These are phyloP conservation scores for Diabrotica virgifera DNA, from an alignment of 1,140 invertebrate species.

Conservation along the genomic window DNA sequence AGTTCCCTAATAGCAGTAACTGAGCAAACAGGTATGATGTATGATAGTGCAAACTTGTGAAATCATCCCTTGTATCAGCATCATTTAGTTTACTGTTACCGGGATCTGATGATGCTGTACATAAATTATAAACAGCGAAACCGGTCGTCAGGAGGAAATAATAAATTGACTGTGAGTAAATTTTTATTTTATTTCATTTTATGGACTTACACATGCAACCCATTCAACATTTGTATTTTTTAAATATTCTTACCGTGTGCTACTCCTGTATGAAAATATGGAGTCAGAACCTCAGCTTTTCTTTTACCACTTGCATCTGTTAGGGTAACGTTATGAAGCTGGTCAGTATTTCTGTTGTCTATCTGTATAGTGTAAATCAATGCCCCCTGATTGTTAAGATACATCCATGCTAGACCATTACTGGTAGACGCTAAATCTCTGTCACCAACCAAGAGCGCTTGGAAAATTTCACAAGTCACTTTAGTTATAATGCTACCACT, in stretches of 20 bases:
- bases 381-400: constrained; percentile 70
- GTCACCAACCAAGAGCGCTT: constrained; percentile 59
- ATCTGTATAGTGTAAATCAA: constrained; percentile 70
- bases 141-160: too few species aligned
- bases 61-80: too few species aligned
- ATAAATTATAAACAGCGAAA: too few species aligned
- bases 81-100: too few species aligned
- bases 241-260: constrained; percentile 52
- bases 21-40: too few species aligned
- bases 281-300: constrained; percentile 70
- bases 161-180: too few species aligned
- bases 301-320: constrained; percentile 65
- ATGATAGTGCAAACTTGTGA: too few species aligned
- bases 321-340: constrained; percentile 65
- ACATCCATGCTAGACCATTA: constrained; percentile 72
- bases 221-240: too few species aligned
- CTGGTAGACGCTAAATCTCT: constrained; percentile 46
- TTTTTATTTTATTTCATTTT: too few species aligned
- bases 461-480: constrained; percentile 77
- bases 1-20: too few species aligned
- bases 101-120: too few species aligned
- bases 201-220: too few species aligned
- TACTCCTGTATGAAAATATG: constrained; percentile 56
- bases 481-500: constrained; percentile 66
- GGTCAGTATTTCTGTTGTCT: constrained; percentile 48